These are phyloP conservation scores for Macrotrachela quadricornifera DNA, from an alignment of 1,140 invertebrate genomes.

Conservation along the genomic window DNA sequence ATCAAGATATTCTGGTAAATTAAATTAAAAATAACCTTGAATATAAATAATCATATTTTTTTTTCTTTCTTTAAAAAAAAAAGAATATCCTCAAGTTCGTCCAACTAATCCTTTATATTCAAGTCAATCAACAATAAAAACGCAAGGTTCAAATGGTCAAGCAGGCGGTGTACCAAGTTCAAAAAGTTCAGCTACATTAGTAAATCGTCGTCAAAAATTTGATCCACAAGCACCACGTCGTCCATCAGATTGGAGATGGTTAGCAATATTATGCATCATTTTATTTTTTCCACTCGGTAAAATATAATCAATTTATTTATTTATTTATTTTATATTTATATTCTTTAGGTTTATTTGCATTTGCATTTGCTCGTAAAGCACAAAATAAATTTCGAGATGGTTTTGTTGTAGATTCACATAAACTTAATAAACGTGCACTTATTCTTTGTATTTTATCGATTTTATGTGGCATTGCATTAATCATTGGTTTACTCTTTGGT, in stretches of 20 bases:
- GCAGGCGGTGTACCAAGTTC: too few relatives aligned
- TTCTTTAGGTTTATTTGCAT: not conserved
- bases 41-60: not conserved
- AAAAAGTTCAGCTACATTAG: not conserved
- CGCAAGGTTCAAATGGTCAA: not conserved
- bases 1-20: too few relatives aligned
- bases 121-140: not conserved
- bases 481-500: slow-evolving; percentile 1
- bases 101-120: slow-evolving; percentile 9
- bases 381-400: slow-evolving; percentile 7
- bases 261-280: not conserved
- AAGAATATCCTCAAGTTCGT: slow-evolving; percentile 8
- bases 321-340: too few relatives aligned
- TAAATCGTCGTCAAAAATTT: slow-evolving; percentile 4
- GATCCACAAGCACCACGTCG: slow-evolving; percentile 4
- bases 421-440: slow-evolving; percentile 1
- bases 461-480: slow-evolving; percentile 1
- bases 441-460: slow-evolving; percentile 4
- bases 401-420: slow-evolving; percentile 5
- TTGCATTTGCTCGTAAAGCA: slow-evolving; percentile 6
- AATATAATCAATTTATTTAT: too few relatives aligned
- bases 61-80: not conserved
- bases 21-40: too few relatives aligned
- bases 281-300: slow-evolving; percentile 6
- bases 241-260: slow-evolving; percentile 5